Evolutionary conservation across 2,888 invertebrate genomes (phyloP), one percentile per base, ranked within the genome.

Genomic region (Tinea trinotella): DNA sequence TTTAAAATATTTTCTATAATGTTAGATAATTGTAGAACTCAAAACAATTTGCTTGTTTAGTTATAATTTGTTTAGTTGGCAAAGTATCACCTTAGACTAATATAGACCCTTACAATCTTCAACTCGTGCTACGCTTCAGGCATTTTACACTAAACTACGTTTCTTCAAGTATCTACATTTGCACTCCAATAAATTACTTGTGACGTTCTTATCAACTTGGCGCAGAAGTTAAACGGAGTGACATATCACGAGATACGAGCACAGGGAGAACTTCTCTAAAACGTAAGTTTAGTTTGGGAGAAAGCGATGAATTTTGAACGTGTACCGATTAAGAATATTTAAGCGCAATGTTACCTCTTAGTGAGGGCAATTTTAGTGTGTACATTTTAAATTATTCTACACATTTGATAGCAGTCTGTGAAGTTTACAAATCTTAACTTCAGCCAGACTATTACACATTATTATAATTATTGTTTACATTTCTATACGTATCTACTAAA

Each of bases 101-200:
- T 13, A 40, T 40, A 13, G n/a, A 40, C 40, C 15, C 40, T 12
- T 40, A 15, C 40, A 48, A 48, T 48, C 20, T 48, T 17, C 17
- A 40, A 40, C 15, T 48, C n/a, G 48, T 18, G 18, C 18, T 50
- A n/a, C 20, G 50, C 50, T 50, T 24, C 17, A 15, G 24, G 50
- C 50, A 20, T 20, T 19, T 48, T 18, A 19, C 13, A 40, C 48
- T 48, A 24, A 50, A 50, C 24, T 50, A 24, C 50, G 22, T 46
- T 19, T 46, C 46, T 46, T 46, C 17, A 46, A 46, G 46, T 50
- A 50, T 50, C 50, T 24, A 56, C 56, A 55, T 56, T 54, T 54
- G 24, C 48, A 19, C 44, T 22, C 53, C 55, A 50, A 57, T 59
- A 57, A 59, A 59, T 59, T 54, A 59, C 46, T 22, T 44, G 15